Conservation (phyloP, 2,797 vertebrate species). For the Eulemur rubriventer region DNA sequence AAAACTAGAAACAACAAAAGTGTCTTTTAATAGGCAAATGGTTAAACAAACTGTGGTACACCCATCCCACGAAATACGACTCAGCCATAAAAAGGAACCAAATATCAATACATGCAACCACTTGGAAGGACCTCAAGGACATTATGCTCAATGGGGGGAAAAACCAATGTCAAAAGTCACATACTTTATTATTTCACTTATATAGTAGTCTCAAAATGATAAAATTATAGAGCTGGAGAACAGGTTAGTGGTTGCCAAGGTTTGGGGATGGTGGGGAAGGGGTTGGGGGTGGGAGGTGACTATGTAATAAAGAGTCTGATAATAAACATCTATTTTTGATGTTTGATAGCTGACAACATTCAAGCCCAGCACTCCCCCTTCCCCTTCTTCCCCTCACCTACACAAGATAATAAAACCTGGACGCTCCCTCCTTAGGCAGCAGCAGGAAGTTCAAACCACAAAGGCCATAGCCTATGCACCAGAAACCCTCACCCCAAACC, state of each 20-base stretch:
- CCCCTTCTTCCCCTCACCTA: neutral
- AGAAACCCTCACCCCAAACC: neutral
- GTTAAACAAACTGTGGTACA: neutral
- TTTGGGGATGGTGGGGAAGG: neutral
- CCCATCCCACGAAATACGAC: neutral
- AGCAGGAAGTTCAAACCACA: neutral
- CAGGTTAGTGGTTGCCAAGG: neutral
- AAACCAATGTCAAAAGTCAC: too few species aligned
- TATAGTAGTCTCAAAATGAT: neutral
- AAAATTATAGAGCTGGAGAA: neutral
- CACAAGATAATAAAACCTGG: neutral
- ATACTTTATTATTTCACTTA: neutral
- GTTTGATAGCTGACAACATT: neutral
- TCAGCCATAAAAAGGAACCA: neutral
- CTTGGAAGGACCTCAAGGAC: neutral
- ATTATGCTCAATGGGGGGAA: neutral
- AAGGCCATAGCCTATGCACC: neutral
- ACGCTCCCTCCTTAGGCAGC: neutral
- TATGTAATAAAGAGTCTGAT: neutral
- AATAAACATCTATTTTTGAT: neutral
- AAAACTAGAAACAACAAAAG: neutral
- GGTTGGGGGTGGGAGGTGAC: neutral
- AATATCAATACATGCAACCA: neutral
- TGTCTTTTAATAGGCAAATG: neutral
- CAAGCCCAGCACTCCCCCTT: neutral